Percentiles rank a stretch among this genome's conserved stretches.
phyloP scores from a whole-genome alignment of 2,797 vertebrate genomes.

The Arctocebus calabarensis region DNA sequence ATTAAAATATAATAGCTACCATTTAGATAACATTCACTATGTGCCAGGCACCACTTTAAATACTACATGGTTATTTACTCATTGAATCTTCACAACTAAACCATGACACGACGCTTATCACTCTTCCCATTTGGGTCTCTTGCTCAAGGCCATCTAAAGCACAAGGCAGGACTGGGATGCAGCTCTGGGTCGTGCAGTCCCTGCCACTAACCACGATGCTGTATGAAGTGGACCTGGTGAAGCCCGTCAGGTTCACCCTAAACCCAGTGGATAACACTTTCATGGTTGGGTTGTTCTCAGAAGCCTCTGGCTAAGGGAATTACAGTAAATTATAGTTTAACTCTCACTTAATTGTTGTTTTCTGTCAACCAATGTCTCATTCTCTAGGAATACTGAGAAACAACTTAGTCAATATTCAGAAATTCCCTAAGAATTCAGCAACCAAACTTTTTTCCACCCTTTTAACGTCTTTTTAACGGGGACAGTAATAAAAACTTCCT shows the following conservation, averaged over 20 bases:
- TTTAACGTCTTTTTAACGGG: not conserved
- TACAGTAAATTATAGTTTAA: not conserved
- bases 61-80: not conserved
- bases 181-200: not conserved
- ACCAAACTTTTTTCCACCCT: not conserved
- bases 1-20: not conserved
- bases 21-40: not conserved
- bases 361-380: not conserved
- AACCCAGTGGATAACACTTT: not conserved
- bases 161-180: not conserved
- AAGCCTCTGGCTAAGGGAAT: not conserved
- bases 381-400: not conserved
- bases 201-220: not conserved
- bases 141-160: not conserved
- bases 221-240: not conserved
- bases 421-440: not conserved
- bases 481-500: not conserved
- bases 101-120: not conserved
- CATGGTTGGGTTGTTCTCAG: not conserved
- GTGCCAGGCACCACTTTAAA: not conserved
- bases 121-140: not conserved
- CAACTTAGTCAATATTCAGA: conserved; percentile 13
- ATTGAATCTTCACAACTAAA: not conserved
- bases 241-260: not conserved
- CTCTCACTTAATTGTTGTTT: not conserved